These are phyloP conservation scores for Diploscapter pachys DNA, from an alignment of 1,140 invertebrate species.

Conservation along the genomic window DNA sequence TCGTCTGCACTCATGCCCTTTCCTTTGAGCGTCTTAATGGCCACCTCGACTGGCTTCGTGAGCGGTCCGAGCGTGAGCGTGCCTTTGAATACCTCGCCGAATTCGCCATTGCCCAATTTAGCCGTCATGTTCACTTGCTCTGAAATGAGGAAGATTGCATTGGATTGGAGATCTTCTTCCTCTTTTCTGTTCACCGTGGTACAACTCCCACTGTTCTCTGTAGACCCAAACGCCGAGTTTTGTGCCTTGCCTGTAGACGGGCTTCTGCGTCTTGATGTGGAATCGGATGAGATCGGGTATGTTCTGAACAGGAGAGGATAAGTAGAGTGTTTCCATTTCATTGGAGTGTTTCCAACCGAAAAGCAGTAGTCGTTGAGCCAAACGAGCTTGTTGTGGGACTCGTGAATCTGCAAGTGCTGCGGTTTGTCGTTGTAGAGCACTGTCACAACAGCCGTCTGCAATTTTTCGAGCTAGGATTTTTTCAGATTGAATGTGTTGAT, in stretches of 20 bases:
- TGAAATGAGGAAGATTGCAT: constrained; percentile 16
- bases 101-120: constrained; percentile 28
- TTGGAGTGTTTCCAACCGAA: not conserved
- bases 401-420: constrained; percentile 6
- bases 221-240: constrained; percentile 11
- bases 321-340: not conserved
- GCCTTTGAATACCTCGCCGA: constrained; percentile 31
- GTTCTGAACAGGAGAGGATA: constrained; percentile 11
- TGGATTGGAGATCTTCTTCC: not conserved
- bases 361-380: constrained; percentile 27
- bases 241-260: constrained; percentile 15
- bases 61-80: constrained; percentile 19
- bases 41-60: constrained; percentile 22
- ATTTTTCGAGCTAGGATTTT: too few species aligned
- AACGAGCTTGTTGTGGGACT: not conserved
- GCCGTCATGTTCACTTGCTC: not conserved
- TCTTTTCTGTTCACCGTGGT: constrained; percentile 18
- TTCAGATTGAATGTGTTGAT: too few species aligned
- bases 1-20: constrained; percentile 21
- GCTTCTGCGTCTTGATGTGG: constrained; percentile 9
- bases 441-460: not conserved
- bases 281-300: constrained; percentile 17
- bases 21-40: constrained; percentile 28
- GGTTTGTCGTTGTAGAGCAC: constrained; percentile 1
- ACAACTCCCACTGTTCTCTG: constrained; percentile 32